Evolutionary conservation across 2,888 invertebrate species (phyloP), one percentile per base, ranked within the genome.

Genomic region (Ariolimax columbianus): DNA sequence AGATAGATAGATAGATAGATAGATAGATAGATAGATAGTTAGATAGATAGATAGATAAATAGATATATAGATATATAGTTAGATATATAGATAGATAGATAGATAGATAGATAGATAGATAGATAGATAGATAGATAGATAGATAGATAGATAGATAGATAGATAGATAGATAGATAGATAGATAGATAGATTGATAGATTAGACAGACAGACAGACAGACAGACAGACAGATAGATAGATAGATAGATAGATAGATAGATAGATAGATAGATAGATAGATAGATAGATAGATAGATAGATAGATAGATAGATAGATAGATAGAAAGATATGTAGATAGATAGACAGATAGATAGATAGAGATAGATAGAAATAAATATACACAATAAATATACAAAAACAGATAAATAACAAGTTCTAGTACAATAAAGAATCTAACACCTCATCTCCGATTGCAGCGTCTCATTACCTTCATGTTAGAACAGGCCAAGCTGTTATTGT

Each of bases 281-380:
- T 66, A 66, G 33, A 66, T 33, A 66, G 33, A 33, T 33, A 66
- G 33, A 33, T 66, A 33, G 33, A 33, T 66, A 66, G 30, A 66
- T 66, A 66, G 30, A 66, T 66, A 66, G 30, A 66, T 66, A 66
- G 30, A 66, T 66, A 66, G 30, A 66, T 66, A 66, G 30, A 66
- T 66, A 66, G 30, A n/a, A n/a, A n/a, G n/a, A n/a, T n/a, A n/a
- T n/a, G n/a, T n/a, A n/a, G n/a, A n/a, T n/a, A n/a, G n/a, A n/a
- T n/a, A n/a, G n/a, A n/a, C n/a, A n/a, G n/a, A n/a, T n/a, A n/a
- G n/a, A n/a, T n/a, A n/a, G n/a, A n/a, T n/a, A n/a, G n/a, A n/a
- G n/a, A n/a, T n/a, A n/a, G n/a, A n/a, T n/a, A n/a, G n/a, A n/a
- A n/a, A 66, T 66, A 66, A 17, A 36, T 38, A 38, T 1, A 70